These are phyloP conservation scores for Rhinolophus sinicus DNA, from an alignment of 2,113 vertebrate genomes.

Conservation along the genomic window DNA sequence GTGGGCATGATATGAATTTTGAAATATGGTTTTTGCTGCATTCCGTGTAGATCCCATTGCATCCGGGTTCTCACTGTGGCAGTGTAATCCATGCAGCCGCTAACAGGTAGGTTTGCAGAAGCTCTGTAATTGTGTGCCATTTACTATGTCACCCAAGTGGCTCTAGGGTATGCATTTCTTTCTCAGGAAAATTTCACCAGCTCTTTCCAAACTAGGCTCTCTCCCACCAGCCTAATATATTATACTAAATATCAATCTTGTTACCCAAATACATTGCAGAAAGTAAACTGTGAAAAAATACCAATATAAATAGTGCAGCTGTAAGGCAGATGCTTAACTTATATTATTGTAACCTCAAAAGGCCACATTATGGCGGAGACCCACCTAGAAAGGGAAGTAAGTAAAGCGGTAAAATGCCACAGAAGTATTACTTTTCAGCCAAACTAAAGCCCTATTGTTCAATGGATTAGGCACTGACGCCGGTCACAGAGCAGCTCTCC, in stretches of 20 bases:
- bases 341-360: conserved; percentile 61
- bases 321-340: conserved; percentile 67
- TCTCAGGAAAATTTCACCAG: conserved; percentile 78
- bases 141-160: conserved; percentile 78
- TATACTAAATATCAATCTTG: conserved; percentile 59
- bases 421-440: conserved; percentile 58
- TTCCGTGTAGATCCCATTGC: conserved; percentile 57
- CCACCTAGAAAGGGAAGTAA: conserved; percentile 41
- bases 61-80: conserved; percentile 1
- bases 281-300: conserved; percentile 71
- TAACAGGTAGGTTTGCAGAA: conserved; percentile 80
- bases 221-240: conserved; percentile 58
- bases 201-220: conserved; percentile 69
- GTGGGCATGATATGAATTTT: conserved; percentile 78
- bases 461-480: neutral
- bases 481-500: conserved; percentile 34
- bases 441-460: conserved; percentile 73
- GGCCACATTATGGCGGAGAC: conserved; percentile 57
- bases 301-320: conserved; percentile 35
- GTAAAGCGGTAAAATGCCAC: conserved; percentile 51
- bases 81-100: conserved; percentile 72
- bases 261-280: conserved; percentile 61
- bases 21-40: conserved; percentile 78
- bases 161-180: conserved; percentile 79
- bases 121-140: conserved; percentile 81